Base-by-base conservation (phyloP, 2,888 invertebrate species). In the Morpho deidamia region DNA sequence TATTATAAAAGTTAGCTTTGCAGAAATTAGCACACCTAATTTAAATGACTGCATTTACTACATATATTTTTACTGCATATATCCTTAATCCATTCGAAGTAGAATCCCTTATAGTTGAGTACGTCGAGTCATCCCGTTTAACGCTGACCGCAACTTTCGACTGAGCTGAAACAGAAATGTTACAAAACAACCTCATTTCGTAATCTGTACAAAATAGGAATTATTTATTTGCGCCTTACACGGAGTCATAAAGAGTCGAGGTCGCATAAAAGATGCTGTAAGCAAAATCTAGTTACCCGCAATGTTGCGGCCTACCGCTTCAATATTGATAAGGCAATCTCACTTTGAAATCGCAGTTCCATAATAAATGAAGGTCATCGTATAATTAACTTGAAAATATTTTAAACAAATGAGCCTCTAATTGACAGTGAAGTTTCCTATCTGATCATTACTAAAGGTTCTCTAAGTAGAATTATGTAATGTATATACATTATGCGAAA, bases 251-350 rank as follows among this genome's bases (percentile, higher is more conserved):
- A 53, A 42, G 38, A 44, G 35, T 46, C 44, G 40, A 49, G 44
- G 53, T 54, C 49, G 49, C 35, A 40, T 41, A 50, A 49, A 48
- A 47, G 46, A 43, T 50, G 45, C 47, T 41, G 54, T 55, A 58
- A 56, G 54, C 48, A 52, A 51, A 56, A 55, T 53, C 55, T 48
- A 51, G 53, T 53, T 54, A 43, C 51, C 47, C 47, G 33, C 40
- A 12, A 12, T 33, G 33, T 40, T 46, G 39, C 46, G 48, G 42
- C 11, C 46, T 47, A 52, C 40, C 56, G 55, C 69, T 81, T 76
- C 74, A 83, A 83, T 83, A 83, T 82, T 83, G 79, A 83, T 76
- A 70, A 55, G 64, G 70, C 72, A 78, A 78, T 80, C 68, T 68
- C 63, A 71, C 71, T 77, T 71, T 70, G 68, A 69, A 71, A 59